A percentile compares a stretch with the other conserved stretches of the same genome.
Conservation (phyloP, 2,888 invertebrate species). For the Eurois occulta region DNA sequence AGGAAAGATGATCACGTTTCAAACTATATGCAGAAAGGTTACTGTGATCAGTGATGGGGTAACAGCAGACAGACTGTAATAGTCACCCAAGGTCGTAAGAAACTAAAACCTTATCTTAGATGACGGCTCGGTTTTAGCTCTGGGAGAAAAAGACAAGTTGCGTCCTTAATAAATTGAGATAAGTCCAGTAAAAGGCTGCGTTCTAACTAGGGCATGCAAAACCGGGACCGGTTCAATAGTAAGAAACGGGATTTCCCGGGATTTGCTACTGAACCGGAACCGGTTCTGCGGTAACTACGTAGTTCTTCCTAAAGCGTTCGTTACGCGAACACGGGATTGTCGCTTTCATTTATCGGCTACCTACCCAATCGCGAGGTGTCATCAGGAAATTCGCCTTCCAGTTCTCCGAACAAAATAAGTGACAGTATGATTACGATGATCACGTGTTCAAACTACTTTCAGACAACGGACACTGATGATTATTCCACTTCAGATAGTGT, state of each 20-base stretch:
- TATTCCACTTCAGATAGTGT: no score
- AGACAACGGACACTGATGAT: no score
- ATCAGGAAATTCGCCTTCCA: neutral
- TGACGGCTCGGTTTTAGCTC: neutral
- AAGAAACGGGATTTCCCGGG: no score
- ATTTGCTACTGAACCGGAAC: no score
- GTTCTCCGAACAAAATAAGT: no score
- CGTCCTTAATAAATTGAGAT: neutral
- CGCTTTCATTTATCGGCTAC: neutral
- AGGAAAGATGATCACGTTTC: slow-evolving; percentile 55
- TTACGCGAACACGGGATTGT: neutral
- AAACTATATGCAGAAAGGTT: slow-evolving; percentile 44
- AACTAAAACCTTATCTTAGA: neutral
- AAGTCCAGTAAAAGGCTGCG: no score
- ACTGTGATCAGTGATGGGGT: slow-evolving; percentile 27
- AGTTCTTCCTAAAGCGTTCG: neutral
- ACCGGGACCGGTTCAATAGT: no score
- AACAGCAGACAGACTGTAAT: slow-evolving; percentile 1
- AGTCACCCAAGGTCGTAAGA: slow-evolving; percentile 12
- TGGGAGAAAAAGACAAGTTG: neutral
- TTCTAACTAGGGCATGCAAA: no score
- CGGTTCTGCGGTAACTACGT: no score
- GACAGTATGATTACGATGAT: neutral
- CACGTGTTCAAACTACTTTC: neutral
- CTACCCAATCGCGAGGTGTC: neutral